Conservation (phyloP, 1,140 invertebrate species). For the Ctenoplectra terminalis region DNA sequence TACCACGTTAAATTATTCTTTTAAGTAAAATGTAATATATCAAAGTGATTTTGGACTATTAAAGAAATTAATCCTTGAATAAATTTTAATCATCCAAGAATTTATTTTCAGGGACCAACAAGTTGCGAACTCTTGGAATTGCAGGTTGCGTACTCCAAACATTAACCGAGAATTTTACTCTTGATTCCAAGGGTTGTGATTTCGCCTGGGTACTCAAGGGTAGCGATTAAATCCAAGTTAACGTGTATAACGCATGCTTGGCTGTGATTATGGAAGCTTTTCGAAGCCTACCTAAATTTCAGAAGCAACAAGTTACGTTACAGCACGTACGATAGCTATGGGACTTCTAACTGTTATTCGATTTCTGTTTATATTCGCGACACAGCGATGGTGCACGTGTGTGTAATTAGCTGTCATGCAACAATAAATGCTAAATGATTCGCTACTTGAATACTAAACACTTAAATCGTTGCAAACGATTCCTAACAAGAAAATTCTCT, state of each 20-base stretch:
- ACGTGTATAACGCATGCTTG: background rate
- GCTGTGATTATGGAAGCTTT: background rate
- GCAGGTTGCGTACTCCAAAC: too few species aligned
- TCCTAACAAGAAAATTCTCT: too few species aligned
- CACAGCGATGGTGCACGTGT: background rate
- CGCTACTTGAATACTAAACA: background rate
- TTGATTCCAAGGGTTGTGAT: too few species aligned
- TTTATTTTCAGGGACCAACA: too few species aligned
- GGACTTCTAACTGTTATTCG: background rate
- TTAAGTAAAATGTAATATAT: too few species aligned
- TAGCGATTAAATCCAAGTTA: background rate
- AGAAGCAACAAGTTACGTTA: slow-evolving; percentile 5
- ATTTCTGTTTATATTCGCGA: too few species aligned
- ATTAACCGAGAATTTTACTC: too few species aligned
- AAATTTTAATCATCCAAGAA: too few species aligned
- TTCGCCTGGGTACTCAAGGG: background rate
- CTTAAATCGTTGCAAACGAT: background rate
- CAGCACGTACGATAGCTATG: background rate
- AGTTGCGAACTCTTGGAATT: too few species aligned
- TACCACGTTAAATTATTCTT: too few species aligned
- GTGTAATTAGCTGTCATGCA: background rate
- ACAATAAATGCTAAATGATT: background rate
- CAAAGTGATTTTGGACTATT: too few species aligned
- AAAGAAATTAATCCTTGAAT: too few species aligned
- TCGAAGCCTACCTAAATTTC: slow-evolving; percentile 2